Conservation (phyloP, 2,888 invertebrate genomes). For the Heliconius charithonia region DNA sequence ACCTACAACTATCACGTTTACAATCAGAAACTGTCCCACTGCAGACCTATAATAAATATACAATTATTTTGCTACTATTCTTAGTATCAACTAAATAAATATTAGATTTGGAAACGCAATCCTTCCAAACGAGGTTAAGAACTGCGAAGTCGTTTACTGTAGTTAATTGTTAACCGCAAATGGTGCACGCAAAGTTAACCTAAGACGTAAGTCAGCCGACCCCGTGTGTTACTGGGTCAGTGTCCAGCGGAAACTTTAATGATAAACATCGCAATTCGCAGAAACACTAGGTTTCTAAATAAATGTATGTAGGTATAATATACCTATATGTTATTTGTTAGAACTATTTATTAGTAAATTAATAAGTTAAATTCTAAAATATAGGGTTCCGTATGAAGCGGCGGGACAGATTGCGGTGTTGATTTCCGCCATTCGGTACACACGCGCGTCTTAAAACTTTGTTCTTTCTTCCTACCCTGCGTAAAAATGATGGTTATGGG, state of each 20-base stretch:
- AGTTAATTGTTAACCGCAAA: slow-evolving; percentile 32
- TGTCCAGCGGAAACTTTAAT: slow-evolving; percentile 12
- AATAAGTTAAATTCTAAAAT: no score
- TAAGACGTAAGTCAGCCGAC: slow-evolving; percentile 48
- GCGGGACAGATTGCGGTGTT: no score
- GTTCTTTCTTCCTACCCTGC: no score
- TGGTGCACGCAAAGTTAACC: slow-evolving; percentile 35
- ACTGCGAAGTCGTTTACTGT: slow-evolving; percentile 26
- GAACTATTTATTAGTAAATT: not conserved
- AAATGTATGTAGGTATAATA: not conserved
- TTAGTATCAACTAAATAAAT: not conserved
- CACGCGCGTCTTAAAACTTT: no score
- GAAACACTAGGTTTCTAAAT: not conserved
- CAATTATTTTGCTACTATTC: not conserved
- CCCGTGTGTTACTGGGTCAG: slow-evolving; percentile 45
- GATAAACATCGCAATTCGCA: slow-evolving; percentile 18
- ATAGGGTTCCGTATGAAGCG: no score
- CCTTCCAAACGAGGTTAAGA: slow-evolving; percentile 21
- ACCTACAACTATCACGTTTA: not conserved
- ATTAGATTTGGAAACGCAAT: not conserved
- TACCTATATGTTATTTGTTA: not conserved
- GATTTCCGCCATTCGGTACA: no score
- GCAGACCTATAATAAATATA: not conserved
- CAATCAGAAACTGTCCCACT: not conserved
- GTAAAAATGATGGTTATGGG: not conserved